phyloP scores from a whole-genome alignment of 2,888 invertebrate species.

The Bombylius discolor region DNA sequence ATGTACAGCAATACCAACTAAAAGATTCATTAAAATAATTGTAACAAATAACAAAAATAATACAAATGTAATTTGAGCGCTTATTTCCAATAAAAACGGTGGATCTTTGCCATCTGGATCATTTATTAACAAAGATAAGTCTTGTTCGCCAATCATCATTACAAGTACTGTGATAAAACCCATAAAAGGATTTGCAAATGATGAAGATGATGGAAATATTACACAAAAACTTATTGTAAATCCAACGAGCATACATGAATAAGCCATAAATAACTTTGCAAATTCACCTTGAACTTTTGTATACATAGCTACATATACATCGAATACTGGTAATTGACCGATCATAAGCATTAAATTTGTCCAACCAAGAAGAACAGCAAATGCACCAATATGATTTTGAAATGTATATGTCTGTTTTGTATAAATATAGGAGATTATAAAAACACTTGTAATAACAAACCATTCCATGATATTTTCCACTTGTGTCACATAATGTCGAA shows the following conservation, averaged over 20 bases:
- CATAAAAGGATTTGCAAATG: conserved; percentile 72
- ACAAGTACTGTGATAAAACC: conserved; percentile 73
- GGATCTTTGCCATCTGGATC: conserved; percentile 65
- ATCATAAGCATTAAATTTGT: conserved; percentile 85
- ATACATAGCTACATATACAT: conserved; percentile 84
- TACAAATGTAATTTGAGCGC: conserved; percentile 70
- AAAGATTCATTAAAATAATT: conserved; percentile 71
- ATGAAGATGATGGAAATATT: conserved; percentile 69
- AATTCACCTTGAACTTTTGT: conserved; percentile 79
- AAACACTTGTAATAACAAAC: conserved; percentile 74
- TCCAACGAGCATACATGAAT: conserved; percentile 70
- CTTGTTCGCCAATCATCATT: conserved; percentile 82
- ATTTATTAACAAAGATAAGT: conserved; percentile 60
- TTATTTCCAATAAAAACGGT: conserved; percentile 61
- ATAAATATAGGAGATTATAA: conserved; percentile 69
- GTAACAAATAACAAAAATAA: conserved; percentile 71
- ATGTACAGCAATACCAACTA: conserved; percentile 78
- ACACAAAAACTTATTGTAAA: conserved; percentile 82
- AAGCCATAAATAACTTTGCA: conserved; percentile 72
- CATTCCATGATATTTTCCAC: conserved; percentile 78
- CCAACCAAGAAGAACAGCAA: conserved; percentile 76
- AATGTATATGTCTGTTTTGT: conserved; percentile 64
- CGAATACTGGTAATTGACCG: conserved; percentile 75
- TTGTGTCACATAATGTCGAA: conserved; percentile 69
- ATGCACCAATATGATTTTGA: conserved; percentile 79